Evolutionary conservation across 92 coral and sea anemone genomes (phyloP), one percentile per base, ranked within the genome.

Genomic region (Palythoa grandiflora): DNA sequence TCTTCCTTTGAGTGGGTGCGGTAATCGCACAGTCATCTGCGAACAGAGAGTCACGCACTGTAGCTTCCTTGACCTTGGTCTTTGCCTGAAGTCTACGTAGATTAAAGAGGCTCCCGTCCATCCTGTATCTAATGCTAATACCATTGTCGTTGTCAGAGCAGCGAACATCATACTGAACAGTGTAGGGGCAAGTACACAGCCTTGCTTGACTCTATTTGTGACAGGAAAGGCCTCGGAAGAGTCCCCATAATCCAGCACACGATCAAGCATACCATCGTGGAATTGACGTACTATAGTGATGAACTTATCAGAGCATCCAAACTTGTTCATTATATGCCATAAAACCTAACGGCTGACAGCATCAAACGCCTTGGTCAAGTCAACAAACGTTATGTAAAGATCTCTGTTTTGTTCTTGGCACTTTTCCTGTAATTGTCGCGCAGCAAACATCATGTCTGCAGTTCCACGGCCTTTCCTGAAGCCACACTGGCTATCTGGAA

Each of bases 401-500:
- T n/a, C 87, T 6, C 21, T 38, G 40, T 63, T 75, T 53, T 84
- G 79, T 50, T 75, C 84, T 39, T 40, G 68, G 11, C 38, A 39
- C 44, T 61, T 87, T 65, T 87, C 86, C 35, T 87, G 75, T 11
- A 83, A 53, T 10, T 79, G 88, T 3, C 93, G 28, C 28, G 76
- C 80, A 38, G 87, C 50, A 61, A 87, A 80, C 4, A 86, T 53
- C 90, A 90, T 90, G 63, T 91, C 90, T 1, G 80, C 83, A 14
- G 93, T 79, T 4, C 90, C 88, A 7, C 85, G 10, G 12, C 90
- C 93, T 7, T 63, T 60, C 17, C 90, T 63, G 12, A 80, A 91
- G 51, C 88, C 93, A 65, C 90, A 87, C 59, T 74, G 90, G 20
- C 77, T 72, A 55, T 91, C 90, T 2, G 90, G 84, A 38, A 91